These are phyloP conservation scores for Melanaphis sacchari DNA, from an alignment of 1,140 invertebrate genomes.

Conservation along the genomic window DNA sequence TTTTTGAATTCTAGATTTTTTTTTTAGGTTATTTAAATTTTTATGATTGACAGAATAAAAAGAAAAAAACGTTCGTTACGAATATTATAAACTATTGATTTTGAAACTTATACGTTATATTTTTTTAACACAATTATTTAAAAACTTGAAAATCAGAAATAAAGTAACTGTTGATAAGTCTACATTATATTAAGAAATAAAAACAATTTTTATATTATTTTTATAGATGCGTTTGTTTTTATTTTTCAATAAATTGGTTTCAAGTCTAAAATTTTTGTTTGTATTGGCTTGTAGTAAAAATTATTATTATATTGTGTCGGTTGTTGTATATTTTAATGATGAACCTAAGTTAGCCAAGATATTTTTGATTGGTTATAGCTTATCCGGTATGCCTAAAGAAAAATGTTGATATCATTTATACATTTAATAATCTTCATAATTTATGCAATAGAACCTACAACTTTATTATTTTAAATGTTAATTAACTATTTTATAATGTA, in stretches of 20 bases:
- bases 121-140: background rate
- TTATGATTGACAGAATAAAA: background rate
- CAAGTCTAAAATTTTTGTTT: background rate
- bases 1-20: background rate
- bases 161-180: background rate
- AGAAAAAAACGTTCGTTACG: background rate
- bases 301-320: background rate
- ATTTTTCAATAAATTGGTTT: background rate
- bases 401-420: background rate
- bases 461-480: background rate
- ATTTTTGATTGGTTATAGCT: background rate
- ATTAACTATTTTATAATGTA: background rate
- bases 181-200: background rate
- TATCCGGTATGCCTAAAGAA: background rate
- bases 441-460: background rate
- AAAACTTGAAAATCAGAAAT: background rate
- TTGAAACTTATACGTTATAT: background rate
- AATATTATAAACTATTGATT: too few species aligned
- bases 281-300: background rate
- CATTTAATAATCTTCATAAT: background rate
- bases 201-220: background rate
- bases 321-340: background rate
- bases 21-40: background rate
- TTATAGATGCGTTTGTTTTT: background rate
- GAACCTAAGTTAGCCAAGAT: background rate